These are phyloP conservation scores for Mamestra configurata DNA, from an alignment of 1,140 invertebrate species.

Conservation along the genomic window DNA sequence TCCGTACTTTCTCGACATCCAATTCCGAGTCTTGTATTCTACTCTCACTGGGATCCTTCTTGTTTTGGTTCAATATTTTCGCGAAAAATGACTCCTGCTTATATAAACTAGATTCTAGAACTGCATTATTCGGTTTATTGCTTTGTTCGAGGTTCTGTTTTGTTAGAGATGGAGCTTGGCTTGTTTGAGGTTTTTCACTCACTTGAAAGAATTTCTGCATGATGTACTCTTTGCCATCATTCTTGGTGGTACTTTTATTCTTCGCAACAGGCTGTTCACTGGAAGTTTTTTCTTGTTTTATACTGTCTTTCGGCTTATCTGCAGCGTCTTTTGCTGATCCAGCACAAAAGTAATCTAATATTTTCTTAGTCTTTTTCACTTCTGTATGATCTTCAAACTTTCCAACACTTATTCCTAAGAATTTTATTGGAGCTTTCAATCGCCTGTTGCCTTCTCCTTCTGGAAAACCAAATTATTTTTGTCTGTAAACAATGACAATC, in stretches of 20 bases:
- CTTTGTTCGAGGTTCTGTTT: background rate
- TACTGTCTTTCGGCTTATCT: conserved; percentile 52
- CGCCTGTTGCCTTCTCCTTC: conserved; percentile 77
- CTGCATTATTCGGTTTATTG: conserved; percentile 34
- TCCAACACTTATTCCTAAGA: conserved; percentile 92
- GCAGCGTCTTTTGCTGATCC: conserved; percentile 66
- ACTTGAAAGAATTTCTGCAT: conserved; percentile 73
- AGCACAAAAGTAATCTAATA: conserved; percentile 89
- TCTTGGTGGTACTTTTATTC: conserved; percentile 57
- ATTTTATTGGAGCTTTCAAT: conserved; percentile 90
- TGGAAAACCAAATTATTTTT: conserved; percentile 60
- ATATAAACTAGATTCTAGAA: conserved; percentile 69
- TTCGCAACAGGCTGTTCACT: conserved; percentile 45
- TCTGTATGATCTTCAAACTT: conserved; percentile 91
- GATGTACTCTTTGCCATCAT: conserved; percentile 67
- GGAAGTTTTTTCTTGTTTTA: conserved; percentile 45
- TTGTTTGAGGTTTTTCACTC: conserved; percentile 13
- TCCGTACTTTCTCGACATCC: conserved; percentile 26
- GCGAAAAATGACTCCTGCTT: conserved; percentile 86
- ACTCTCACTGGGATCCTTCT: conserved; percentile 29
- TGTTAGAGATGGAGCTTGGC: background rate
- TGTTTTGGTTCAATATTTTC: conserved; percentile 76
- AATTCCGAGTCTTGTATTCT: conserved; percentile 31
- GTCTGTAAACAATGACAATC: background rate
- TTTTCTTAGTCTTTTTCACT: conserved; percentile 89